These are phyloP conservation scores for Pelodiscus sinensis DNA, from an alignment of 2,113 vertebrate species.

Conservation along the genomic window DNA sequence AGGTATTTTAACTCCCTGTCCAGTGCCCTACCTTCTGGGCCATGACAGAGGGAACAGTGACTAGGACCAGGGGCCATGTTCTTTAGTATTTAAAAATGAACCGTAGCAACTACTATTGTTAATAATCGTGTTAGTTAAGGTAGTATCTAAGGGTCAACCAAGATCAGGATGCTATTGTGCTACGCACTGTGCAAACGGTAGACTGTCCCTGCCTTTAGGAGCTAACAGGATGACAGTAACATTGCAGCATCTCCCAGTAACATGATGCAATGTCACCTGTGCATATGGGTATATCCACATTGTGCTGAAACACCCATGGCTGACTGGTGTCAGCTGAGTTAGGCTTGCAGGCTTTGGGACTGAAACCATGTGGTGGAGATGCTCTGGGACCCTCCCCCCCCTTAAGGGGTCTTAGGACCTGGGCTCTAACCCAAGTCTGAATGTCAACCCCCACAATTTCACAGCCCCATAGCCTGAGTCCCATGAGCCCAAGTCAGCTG, in stretches of 20 bases:
- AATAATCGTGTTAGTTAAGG: too few species aligned
- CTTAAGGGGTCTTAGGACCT: not conserved
- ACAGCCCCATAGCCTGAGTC: not conserved
- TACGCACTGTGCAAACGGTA: too few species aligned
- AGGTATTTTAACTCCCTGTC: not conserved
- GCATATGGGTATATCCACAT: too few species aligned
- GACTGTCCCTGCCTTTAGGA: too few species aligned
- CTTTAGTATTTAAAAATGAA: constrained; percentile 51
- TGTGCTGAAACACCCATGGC: too few species aligned
- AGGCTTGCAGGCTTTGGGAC: not conserved
- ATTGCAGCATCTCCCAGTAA: too few species aligned
- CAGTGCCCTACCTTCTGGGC: not conserved
- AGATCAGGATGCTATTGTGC: too few species aligned
- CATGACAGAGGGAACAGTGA: constrained; percentile 51
- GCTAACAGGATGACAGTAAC: too few species aligned
- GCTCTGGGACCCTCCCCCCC: not conserved
- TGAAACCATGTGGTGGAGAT: not conserved
- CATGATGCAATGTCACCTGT: too few species aligned
- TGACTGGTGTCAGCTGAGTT: not conserved
- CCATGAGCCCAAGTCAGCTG: not conserved
- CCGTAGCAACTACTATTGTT: constrained; percentile 34
- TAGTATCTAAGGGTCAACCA: too few species aligned
- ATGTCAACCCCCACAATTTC: not conserved
- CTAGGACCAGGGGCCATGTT: constrained; percentile 20
- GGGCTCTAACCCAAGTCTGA: not conserved